Percentiles rank a stretch among this genome's conserved stretches.
These are phyloP conservation scores for Argyresthia albistria DNA, from an alignment of 2,888 invertebrate genomes.

Conservation along the genomic window DNA sequence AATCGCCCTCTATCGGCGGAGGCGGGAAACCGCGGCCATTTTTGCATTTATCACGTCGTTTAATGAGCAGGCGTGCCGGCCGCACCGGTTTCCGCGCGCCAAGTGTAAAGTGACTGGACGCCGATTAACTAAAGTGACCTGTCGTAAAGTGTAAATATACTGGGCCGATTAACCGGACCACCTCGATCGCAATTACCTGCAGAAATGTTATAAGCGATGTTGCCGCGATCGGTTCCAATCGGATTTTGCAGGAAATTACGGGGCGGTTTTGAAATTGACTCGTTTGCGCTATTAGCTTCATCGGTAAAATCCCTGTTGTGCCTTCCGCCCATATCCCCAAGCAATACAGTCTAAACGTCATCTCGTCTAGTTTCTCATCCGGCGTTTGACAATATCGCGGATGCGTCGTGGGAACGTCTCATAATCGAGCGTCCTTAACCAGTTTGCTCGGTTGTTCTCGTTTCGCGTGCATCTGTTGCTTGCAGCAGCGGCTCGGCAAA, in stretches of 20 bases:
- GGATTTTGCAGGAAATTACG: not conserved
- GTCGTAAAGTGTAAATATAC: conserved; percentile 11
- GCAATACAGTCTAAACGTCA: too few relatives aligned
- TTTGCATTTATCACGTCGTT: conserved; percentile 11
- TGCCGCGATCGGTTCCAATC: not conserved
- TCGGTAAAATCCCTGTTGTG: too few relatives aligned
- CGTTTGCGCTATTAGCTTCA: too few relatives aligned
- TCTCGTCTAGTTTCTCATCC: not conserved
- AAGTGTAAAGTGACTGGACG: conserved; percentile 15
- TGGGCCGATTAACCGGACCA: conserved; percentile 18
- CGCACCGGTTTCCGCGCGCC: conserved; percentile 9
- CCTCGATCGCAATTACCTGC: conserved; percentile 12
- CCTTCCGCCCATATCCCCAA: too few relatives aligned
- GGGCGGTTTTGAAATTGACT: conserved; percentile 1
- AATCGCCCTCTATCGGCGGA: conserved; percentile 3
- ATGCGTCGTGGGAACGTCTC: conserved; percentile 19
- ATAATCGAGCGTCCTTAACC: conserved; percentile 18
- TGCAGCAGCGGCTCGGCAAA: too few relatives aligned
- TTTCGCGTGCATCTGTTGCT: too few relatives aligned
- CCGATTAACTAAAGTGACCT: conserved; percentile 16
- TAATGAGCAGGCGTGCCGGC: conserved; percentile 11
- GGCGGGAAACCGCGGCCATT: conserved; percentile 6
- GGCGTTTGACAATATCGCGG: too few relatives aligned
- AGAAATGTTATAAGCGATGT: not conserved
- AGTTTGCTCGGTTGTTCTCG: not conserved